A percentile compares a stretch with the other conserved stretches of the same genome.
These are phyloP conservation scores for Phengaris alcon DNA, from an alignment of 2,888 invertebrate species.

Conservation along the genomic window DNA sequence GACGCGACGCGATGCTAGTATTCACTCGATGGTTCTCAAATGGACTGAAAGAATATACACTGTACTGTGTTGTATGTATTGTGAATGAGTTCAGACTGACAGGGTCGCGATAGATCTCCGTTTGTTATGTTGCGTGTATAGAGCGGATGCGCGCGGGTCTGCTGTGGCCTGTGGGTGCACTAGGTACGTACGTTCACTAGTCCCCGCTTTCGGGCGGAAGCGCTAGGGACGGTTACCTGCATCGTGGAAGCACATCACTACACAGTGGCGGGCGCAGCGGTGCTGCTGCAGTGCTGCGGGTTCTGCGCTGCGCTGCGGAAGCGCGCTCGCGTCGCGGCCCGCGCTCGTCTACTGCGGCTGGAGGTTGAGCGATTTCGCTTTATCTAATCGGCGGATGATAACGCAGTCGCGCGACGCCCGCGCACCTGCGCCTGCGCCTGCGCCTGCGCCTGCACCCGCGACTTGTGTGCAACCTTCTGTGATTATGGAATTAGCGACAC, in stretches of 20 bases:
- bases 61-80: neutral
- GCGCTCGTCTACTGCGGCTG: conserved; percentile 54
- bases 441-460: conserved; percentile 25
- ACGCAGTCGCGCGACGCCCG: conserved; percentile 41
- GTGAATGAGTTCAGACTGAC: too few species aligned
- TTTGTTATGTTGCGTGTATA: neutral
- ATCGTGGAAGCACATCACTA: conserved; percentile 1
- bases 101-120: too few species aligned
- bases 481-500: neutral
- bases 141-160: neutral
- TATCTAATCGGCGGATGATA: conserved; percentile 70
- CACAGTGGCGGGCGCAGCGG: conserved; percentile 31
- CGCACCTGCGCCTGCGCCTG: conserved; percentile 35
- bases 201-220: neutral
- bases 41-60: too few species aligned
- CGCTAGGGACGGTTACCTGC: neutral
- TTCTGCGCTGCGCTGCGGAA: conserved; percentile 39
- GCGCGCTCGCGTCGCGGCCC: conserved; percentile 39
- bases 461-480: conserved; percentile 12
- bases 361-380: conserved; percentile 55
- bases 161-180: neutral
- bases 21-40: too few species aligned
- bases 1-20: too few species aligned
- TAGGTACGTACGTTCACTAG: neutral
- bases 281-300: conserved; percentile 30